These are phyloP conservation scores for Chloromyia formosa DNA, from an alignment of 2,888 invertebrate genomes.

Conservation along the genomic window DNA sequence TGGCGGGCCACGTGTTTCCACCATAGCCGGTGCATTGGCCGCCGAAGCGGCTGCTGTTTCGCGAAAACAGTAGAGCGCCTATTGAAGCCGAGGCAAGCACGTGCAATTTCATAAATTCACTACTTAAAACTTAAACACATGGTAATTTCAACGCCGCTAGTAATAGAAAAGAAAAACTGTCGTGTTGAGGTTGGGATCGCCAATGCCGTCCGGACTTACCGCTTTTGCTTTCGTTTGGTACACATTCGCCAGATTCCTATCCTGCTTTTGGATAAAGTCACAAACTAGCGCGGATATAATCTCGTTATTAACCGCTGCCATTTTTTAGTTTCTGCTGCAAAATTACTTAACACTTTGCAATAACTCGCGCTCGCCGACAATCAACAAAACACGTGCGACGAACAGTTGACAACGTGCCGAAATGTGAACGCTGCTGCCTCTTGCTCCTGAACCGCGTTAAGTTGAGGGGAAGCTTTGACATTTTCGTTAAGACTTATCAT, in stretches of 20 bases:
- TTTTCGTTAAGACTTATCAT: neutral
- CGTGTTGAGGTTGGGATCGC: neutral
- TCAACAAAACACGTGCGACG: constrained; percentile 10
- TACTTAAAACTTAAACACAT: too few relatives aligned
- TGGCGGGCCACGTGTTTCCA: constrained; percentile 54
- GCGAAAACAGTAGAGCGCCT: too few relatives aligned
- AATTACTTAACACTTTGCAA: constrained; percentile 4
- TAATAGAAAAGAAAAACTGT: neutral
- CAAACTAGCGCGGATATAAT: constrained; percentile 70
- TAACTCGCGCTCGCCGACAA: neutral
- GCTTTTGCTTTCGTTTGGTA: constrained; percentile 78
- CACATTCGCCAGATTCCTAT: constrained; percentile 73
- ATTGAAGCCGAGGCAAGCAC: too few relatives aligned
- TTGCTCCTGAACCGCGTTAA: neutral
- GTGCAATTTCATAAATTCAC: too few relatives aligned
- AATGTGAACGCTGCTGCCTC: neutral
- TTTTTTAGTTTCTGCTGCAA: constrained; percentile 52
- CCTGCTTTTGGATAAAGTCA: constrained; percentile 72
- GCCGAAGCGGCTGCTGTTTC: neutral
- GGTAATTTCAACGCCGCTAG: too few relatives aligned
- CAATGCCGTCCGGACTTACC: constrained; percentile 67
- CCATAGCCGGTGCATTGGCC: neutral
- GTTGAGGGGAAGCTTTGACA: neutral
- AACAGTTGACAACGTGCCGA: neutral
- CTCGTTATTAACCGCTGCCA: constrained; percentile 65